Evolutionary conservation across 2,113 vertebrate genomes (phyloP).

Genomic region (Salvelinus fontinalis): DNA sequence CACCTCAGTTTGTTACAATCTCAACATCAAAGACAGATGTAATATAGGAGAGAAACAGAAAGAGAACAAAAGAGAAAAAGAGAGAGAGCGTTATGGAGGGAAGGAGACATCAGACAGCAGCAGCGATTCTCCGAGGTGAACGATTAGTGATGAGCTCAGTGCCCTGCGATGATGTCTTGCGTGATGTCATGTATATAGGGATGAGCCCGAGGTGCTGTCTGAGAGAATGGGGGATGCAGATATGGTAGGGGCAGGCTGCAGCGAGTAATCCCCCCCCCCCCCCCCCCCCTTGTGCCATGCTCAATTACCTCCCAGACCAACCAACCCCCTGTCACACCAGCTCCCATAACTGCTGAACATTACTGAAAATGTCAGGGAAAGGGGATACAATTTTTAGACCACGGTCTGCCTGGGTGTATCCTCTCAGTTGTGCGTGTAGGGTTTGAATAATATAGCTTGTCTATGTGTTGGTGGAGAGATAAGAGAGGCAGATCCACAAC

Average conservation of each 20-base stretch:
- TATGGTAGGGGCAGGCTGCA: background rate
- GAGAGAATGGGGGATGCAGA: background rate
- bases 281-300: background rate
- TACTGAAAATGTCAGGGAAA: no score
- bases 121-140: constrained; percentile 32
- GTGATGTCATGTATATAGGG: background rate
- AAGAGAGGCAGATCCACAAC: constrained; percentile 14
- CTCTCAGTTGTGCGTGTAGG: no score
- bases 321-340: background rate
- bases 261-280: background rate
- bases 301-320: background rate
- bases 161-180: constrained; percentile 69
- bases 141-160: constrained; percentile 72
- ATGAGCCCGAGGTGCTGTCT: constrained; percentile 60
- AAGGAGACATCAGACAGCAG: constrained; percentile 54
- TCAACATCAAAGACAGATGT: no score
- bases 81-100: background rate
- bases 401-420: no score
- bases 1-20: no score
- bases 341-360: no score
- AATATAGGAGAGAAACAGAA: no score
- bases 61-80: background rate
- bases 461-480: no score
- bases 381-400: no score
- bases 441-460: no score